These are phyloP conservation scores for Neostethus bicornis DNA, from an alignment of 2,797 vertebrate species.

Conservation along the genomic window DNA sequence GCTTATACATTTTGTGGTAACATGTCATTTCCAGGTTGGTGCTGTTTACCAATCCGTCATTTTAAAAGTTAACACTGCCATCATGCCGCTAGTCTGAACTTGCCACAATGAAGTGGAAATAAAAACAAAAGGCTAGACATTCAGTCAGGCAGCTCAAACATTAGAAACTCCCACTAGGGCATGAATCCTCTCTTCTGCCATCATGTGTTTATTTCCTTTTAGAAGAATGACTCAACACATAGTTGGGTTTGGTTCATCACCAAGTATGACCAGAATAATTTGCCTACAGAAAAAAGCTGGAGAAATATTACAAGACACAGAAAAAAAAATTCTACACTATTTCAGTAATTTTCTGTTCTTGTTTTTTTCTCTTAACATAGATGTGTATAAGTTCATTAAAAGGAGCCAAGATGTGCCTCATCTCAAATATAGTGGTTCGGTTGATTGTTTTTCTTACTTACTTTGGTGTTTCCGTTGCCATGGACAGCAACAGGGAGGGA, in stretches of 20 bases:
- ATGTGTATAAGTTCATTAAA: constrained; percentile 22
- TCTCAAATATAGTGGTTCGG: neutral
- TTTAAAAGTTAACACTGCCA: constrained; percentile 3
- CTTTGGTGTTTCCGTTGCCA: constrained; percentile 96
- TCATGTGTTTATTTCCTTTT: constrained; percentile 53
- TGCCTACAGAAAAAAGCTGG: constrained; percentile 18
- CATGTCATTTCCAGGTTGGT: constrained; percentile 19
- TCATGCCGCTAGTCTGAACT: constrained; percentile 7
- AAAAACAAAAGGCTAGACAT: constrained; percentile 11
- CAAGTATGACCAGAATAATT: constrained; percentile 30
- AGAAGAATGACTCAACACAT: constrained; percentile 66
- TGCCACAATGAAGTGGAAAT: constrained; percentile 25
- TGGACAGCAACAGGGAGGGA: constrained; percentile 89
- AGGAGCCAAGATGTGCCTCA: constrained; percentile 19
- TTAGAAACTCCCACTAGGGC: constrained; percentile 23
- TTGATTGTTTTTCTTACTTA: constrained; percentile 72
- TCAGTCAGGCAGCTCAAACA: constrained; percentile 13
- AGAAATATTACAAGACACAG: constrained; percentile 26
- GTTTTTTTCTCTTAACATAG: neutral
- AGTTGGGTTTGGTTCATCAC: constrained; percentile 57
- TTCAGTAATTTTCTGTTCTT: constrained; percentile 33
- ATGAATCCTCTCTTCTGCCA: constrained; percentile 36
- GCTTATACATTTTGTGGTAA: neutral
- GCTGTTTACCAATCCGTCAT: constrained; percentile 18
- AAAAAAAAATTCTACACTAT: constrained; percentile 16